These are phyloP conservation scores for Eulacestoma nigropectus DNA, from an alignment of 2,113 vertebrate species.

Conservation along the genomic window DNA sequence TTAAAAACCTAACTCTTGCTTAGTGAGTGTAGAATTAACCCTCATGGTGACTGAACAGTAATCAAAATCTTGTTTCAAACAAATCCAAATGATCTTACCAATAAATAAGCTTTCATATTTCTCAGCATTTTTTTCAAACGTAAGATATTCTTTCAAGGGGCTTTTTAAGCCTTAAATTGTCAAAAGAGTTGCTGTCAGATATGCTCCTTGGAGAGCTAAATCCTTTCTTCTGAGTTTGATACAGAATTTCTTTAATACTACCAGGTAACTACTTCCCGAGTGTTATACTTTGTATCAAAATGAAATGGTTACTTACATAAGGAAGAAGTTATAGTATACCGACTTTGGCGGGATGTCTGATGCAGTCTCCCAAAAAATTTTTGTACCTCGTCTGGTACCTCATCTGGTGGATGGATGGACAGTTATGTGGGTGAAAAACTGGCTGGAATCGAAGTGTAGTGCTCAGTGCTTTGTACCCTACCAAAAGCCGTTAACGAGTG, in stretches of 20 bases:
- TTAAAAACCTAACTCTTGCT: background rate
- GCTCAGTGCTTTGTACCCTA: background rate
- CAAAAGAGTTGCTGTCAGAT: background rate
- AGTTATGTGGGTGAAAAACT: background rate
- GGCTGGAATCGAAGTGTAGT: background rate
- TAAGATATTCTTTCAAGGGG: background rate
- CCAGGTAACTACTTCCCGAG: background rate
- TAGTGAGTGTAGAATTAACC: background rate
- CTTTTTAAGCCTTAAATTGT: background rate
- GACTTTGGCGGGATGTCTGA: background rate
- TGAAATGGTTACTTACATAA: background rate
- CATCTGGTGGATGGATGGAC: background rate
- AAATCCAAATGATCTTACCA: background rate
- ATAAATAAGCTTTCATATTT: background rate
- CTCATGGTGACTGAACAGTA: background rate
- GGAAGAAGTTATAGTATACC: background rate
- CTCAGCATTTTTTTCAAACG: background rate
- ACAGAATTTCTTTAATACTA: background rate
- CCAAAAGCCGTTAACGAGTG: rapidly evolving
- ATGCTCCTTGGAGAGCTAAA: background rate
- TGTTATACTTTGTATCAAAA: background rate
- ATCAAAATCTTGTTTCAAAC: background rate
- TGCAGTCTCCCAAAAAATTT: background rate
- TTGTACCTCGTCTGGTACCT: background rate
- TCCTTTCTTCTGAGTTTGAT: background rate